Evolutionary conservation across 2,888 invertebrate genomes (phyloP), one percentile per base, ranked within the genome.

Genomic region (Nasonovia ribisnigri): DNA sequence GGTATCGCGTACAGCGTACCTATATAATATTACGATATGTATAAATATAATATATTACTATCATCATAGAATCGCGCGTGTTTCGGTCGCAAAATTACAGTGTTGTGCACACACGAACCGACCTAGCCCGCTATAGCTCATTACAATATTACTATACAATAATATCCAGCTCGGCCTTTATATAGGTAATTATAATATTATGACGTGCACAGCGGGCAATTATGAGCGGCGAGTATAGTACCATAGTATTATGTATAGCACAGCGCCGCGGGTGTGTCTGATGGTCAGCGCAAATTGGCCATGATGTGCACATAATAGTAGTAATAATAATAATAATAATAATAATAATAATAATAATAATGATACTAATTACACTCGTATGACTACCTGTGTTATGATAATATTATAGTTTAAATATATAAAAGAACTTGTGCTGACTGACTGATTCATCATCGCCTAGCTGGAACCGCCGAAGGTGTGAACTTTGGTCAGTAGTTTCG

Each of bases 241-340:
- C n/a, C n/a, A 57, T 57, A 57, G 4, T 57, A 57, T 57, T 8
- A 57, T 26, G 26, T 57, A 36, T 77, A 77, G 36, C 20, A 20
- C 6, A 16, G 2, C 20, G 77, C 77, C 46, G 86, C 86, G 86
- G 86, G 86, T 86, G 86, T 86, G 46, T 86, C 86, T 86, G 86
- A 86, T 86, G 86, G 86, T 46, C 86, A 86, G 46, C 36, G 2
- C 36, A 36, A 77, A 77, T 36, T 36, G 36, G 77, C 36, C 16
- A 36, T 5, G 20, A 60, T 57, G 60, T 11, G 20, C 6, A 8
- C 8, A 20, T 46, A 46, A 86, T 16, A 29, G 46, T 86, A 5
- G n/a, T 43, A 46, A 46, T 86, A 26, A 46, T 46, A 84, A 29
- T 46, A 84, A 46, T 43, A 84, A 42, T 43, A 43, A 36, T 42